Evolutionary conservation across 2,888 invertebrate species (phyloP), one percentile per base, ranked within the genome.

Genomic region (Chymomyza caudatula): DNA sequence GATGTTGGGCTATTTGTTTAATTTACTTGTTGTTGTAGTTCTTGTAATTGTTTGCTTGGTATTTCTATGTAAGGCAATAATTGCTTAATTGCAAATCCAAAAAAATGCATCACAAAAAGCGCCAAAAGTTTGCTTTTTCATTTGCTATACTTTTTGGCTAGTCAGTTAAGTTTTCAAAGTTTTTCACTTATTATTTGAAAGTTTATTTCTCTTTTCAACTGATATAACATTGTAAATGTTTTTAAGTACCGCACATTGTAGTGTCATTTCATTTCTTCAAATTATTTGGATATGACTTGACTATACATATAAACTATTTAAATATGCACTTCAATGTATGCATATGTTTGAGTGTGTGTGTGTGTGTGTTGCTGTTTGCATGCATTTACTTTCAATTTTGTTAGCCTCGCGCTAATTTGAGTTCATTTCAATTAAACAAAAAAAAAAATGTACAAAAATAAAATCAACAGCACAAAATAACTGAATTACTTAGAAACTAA

Each of bases 341-440:
- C 29, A 25, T 37, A 2, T 8, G 6, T 8, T 29, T 29, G 8
- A 1, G 8, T 11, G 29, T 37, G 11, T 8, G 6, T 8, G 6
- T 29, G 8, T 3, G 8, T 11, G 29, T 37, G 11, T 37, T 37
- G 19, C 8, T 47, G 8, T 47, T 19, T 17, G 47, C 47, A 47
- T 47, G 63, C 78, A 77, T 83, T 86, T 85, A 86, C 89, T 88
- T 87, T 89, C 88, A 89, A 88, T 87, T 88, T 76, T 76, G 75
- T 83, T 86, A 89, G 77, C 90, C 90, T 89, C 89, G 89, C 83
- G 83, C 89, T 84, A 83, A 86, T 87, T 89, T 86, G 86, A 88
- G 89, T 89, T 89, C 86, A 89, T 86, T 88, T 88, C 77, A 88
- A 89, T 89, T 89, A 87, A 89, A 88, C 69, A 71, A 70, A 68